A percentile compares a stretch with the other conserved stretches of the same genome.
These are phyloP conservation scores for Paramormyrops hopkinsi DNA, from an alignment of 2,797 vertebrate species.

Conservation along the genomic window DNA sequence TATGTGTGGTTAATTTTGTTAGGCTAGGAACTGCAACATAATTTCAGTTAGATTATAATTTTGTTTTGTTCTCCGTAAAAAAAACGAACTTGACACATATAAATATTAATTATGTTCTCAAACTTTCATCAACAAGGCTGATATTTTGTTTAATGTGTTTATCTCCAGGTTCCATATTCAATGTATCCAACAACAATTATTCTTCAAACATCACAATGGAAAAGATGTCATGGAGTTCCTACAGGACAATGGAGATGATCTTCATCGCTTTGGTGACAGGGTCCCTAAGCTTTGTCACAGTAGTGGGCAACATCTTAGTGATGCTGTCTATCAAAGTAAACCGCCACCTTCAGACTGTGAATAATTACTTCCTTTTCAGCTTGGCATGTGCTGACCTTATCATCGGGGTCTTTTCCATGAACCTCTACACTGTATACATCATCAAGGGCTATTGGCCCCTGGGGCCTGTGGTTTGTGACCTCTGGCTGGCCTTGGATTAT, in stretches of 20 bases:
- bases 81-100: background rate
- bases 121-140: background rate
- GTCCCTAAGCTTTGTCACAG: conserved; percentile 90
- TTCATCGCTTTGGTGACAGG: conserved; percentile 92
- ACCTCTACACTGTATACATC: conserved; percentile 91
- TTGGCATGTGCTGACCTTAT: conserved; percentile 93
- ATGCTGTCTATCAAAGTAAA: conserved; percentile 99
- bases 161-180: conserved; percentile 51
- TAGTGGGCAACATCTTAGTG: conserved; percentile 93
- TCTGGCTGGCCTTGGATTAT: conserved; percentile 95
- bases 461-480: conserved; percentile 87
- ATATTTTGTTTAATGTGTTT: conserved; percentile 6
- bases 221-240: conserved; percentile 55
- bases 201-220: conserved; percentile 55
- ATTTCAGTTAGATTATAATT: background rate
- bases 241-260: conserved; percentile 89
- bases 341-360: conserved; percentile 93
- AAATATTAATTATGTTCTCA: background rate
- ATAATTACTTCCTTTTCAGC: conserved; percentile 97
- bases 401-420: conserved; percentile 96
- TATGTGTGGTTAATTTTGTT: background rate
- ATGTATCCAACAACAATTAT: conserved; percentile 53
- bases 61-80: background rate
- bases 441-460: conserved; percentile 96
- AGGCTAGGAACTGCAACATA: background rate